phyloP scores from a whole-genome alignment of 2,888 invertebrate species.

The Eledona agricola region DNA sequence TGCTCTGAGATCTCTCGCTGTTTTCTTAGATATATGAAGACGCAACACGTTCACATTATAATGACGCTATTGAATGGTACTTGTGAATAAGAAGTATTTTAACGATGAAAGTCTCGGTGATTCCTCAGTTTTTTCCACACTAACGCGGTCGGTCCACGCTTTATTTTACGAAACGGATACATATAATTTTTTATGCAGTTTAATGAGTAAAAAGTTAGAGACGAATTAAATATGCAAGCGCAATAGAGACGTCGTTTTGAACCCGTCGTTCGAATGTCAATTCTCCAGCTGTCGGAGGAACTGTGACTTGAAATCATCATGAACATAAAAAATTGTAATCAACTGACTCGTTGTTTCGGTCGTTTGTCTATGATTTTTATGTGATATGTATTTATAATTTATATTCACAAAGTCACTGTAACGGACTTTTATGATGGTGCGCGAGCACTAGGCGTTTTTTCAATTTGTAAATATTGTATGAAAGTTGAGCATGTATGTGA shows the following conservation, averaged over 20 bases:
- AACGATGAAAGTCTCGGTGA: slow-evolving; percentile 16
- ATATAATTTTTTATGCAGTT: slow-evolving; percentile 20
- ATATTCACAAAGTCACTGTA: slow-evolving; percentile 32
- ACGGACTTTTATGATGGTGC: slow-evolving; percentile 36
- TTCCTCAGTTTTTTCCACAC: slow-evolving; percentile 26
- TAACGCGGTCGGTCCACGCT: slow-evolving; percentile 16
- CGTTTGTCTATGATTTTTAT: slow-evolving; percentile 40
- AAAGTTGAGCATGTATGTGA: slow-evolving; percentile 40
- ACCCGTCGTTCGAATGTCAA: slow-evolving; percentile 28
- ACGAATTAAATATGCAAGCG: slow-evolving; percentile 21
- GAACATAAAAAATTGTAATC: slow-evolving; percentile 33
- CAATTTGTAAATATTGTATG: slow-evolving; percentile 57
- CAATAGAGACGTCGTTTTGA: slow-evolving; percentile 20
- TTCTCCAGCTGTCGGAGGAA: slow-evolving; percentile 25
- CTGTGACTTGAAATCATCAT: slow-evolving; percentile 28
- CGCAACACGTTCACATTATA: slow-evolving; percentile 21
- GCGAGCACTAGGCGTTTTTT: slow-evolving; percentile 38
- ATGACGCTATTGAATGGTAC: slow-evolving; percentile 33
- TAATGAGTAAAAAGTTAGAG: slow-evolving; percentile 22
- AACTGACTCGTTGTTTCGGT: slow-evolving; percentile 34
- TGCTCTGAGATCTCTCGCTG: slow-evolving; percentile 39
- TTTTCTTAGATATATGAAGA: slow-evolving; percentile 28
- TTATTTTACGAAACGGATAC: slow-evolving; percentile 22
- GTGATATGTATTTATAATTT: slow-evolving; percentile 39
- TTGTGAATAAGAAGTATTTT: slow-evolving; percentile 30